Percentiles rank a stretch among this genome's conserved stretches.
phyloP scores from a whole-genome alignment of 2,797 vertebrate genomes.

The Harpagifer antarcticus region DNA sequence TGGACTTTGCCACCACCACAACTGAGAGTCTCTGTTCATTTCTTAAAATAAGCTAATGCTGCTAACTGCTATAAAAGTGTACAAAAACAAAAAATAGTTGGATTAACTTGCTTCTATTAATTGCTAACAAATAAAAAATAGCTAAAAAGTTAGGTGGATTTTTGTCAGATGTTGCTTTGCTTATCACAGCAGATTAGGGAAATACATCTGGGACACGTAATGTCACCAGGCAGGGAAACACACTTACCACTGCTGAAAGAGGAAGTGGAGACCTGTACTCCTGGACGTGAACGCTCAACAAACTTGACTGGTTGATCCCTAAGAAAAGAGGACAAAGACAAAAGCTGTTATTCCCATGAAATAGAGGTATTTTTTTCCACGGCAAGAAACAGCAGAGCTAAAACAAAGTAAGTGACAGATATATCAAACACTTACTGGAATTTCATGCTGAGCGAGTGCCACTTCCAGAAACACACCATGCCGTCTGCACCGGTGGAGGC shows the following conservation, averaged over 20 bases:
- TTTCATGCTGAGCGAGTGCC: conserved; percentile 93
- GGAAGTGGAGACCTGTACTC: conserved; percentile 96
- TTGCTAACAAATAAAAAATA: background rate
- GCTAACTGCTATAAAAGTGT: no score
- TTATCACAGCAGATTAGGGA: conserved; percentile 3
- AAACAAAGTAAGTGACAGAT: background rate
- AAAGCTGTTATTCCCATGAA: background rate
- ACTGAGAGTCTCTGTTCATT: background rate
- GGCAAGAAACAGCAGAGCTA: background rate
- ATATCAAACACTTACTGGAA: conserved; percentile 88
- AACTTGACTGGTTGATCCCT: conserved; percentile 97
- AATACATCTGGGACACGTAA: background rate
- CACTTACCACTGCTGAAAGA: conserved; percentile 95
- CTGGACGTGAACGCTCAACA: conserved; percentile 95
- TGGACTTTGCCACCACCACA: no score
- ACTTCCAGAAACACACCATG: conserved; percentile 99
- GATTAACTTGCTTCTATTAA: background rate
- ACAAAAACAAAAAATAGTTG: no score
- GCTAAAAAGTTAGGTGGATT: background rate
- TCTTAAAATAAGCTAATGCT: background rate
- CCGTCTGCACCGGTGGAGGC: conserved; percentile 98
- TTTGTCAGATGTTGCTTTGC: background rate
- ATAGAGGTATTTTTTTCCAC: background rate
- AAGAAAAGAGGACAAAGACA: conserved; percentile 12
- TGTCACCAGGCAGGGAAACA: conserved; percentile 4